Evolutionary conservation across 2,113 vertebrate genomes (phyloP).

Genomic region (Planiliza haematocheilus): DNA sequence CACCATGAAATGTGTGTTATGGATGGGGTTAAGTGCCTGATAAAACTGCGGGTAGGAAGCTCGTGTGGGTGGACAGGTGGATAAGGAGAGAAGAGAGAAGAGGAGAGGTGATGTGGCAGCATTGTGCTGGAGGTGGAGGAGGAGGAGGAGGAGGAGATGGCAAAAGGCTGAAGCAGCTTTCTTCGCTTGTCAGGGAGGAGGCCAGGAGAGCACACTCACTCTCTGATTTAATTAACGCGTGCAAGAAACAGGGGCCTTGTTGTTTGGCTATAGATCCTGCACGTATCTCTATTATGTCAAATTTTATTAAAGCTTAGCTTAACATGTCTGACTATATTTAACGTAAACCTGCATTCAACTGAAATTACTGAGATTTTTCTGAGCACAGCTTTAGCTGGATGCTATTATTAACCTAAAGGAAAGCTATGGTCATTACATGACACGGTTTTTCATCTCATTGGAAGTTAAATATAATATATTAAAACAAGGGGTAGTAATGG

Average conservation of each 20-base stretch:
- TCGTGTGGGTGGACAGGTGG: constrained; percentile 39
- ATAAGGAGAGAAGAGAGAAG: constrained; percentile 24
- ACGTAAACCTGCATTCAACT: constrained; percentile 8
- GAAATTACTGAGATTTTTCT: no score
- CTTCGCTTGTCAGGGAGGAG: constrained; percentile 43
- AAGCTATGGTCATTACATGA: not conserved
- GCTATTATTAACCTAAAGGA: not conserved
- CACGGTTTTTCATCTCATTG: no score
- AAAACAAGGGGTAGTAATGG: no score
- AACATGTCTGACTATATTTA: not conserved
- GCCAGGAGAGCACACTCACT: constrained; percentile 25
- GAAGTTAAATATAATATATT: no score
- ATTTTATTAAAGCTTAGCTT: no score
- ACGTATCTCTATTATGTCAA: not conserved
- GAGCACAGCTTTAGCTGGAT: not conserved
- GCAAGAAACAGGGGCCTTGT: constrained; percentile 7
- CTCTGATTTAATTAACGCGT: constrained; percentile 50
- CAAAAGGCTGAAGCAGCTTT: constrained; percentile 33
- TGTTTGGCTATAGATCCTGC: not conserved
- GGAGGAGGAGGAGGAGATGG: constrained; percentile 4
- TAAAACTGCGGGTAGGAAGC: constrained; percentile 42
- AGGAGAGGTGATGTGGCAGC: constrained; percentile 22
- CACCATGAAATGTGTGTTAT: constrained; percentile 14
- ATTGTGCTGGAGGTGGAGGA: constrained; percentile 19
- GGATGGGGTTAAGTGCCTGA: constrained; percentile 32